Base-by-base conservation (phyloP, 1,140 invertebrate genomes). In the Nasonia longicornis region DNA sequence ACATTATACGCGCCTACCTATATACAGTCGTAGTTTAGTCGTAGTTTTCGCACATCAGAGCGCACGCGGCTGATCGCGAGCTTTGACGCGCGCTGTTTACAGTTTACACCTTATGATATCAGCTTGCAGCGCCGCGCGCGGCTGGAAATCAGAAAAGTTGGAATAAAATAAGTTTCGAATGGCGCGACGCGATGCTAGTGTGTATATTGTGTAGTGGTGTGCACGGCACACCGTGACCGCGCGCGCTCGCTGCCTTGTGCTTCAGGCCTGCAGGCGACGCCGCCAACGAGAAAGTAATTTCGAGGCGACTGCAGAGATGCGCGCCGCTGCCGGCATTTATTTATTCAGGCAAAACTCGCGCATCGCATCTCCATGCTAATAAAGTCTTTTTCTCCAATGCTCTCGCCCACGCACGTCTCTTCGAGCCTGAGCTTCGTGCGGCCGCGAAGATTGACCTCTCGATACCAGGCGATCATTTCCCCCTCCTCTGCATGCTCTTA, bases 131-230 rank as follows among this genome's bases (percentile, higher is more conserved):
- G 83, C 76, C 84, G 82, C 71, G 38, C 77, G 63, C 11, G 58
- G 52, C 73, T 58, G 81, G 73, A 83, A 86, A 84, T 85, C 83
- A 81, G 38, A 76, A 83, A 86, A 86, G 82, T 85, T 86, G 85
- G 83, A 84, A 86, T 86, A 86, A 86, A 85, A 85, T 85, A 85
- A 86, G 84, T 86, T 86, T 85, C 77, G 81, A 67, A 75, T 67
- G 58, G 70, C 35, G 84, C 79, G 83, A 82, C 82, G 79, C n/a
- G 52, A 14, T 38, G 29, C 52, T 79, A 67, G 31, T 2, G 3
- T 52, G 4, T 0, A 2, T 14, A 16, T 16, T 42, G 11, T 35
- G 35, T 6, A 35, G 31, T 35, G 31, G 31, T 26, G 26, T 26
- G 26, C 26, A 26, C 26, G 26, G 26, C 2, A 26, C 1, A 26